Evolutionary conservation across 2,113 vertebrate species (phyloP), one percentile per base, ranked within the genome.

Genomic region (Catagonus wagneri): DNA sequence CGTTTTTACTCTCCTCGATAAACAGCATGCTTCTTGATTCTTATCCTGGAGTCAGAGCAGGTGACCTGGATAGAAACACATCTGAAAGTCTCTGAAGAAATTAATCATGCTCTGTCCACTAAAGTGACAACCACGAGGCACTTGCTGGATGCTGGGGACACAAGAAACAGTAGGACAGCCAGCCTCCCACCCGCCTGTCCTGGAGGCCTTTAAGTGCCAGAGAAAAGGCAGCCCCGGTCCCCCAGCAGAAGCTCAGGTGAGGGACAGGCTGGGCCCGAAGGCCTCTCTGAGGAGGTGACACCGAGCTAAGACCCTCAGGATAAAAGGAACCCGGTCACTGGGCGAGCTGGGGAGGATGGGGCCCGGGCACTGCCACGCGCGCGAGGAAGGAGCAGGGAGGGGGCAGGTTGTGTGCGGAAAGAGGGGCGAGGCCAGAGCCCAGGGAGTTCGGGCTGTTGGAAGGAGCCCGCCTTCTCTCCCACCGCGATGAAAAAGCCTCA

Each of bases 91-190:
- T 50, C n/a, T 63, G 0, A 1, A 63, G 50, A 60, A 17, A 4
- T 3, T 11, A 27, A n/a, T 1, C 13, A 0, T 0, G 32, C 6
- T 12, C 10, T 3, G 34, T 3, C 20, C 20, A 6, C 27, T n/a
- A 39, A 0, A 3, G 2, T 11, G 13, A 39, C 15, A 16, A 56
- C 9, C 1, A 20, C 0, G 3, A 39, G 83, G 29, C 16, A 0
- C 5, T 3, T 0, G 3, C 72, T 22, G 14, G 7, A 29, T 0
- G 8, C 58, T 4, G 6, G 39, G 36, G 9, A 25, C 2, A 27
- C 2, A 54, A 0, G 3, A 1, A 3, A 2, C 6, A 1, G n/a
- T 1, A 3, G 44, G n/a, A 56, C 1, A 9, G 39, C 0, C 14
- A 2, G 71, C 17, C 3, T 9, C 60, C 72, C 0, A 1, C 63